phyloP scores from a whole-genome alignment of 64 coral and sea anemone genomes.

The Actinia equina region DNA sequence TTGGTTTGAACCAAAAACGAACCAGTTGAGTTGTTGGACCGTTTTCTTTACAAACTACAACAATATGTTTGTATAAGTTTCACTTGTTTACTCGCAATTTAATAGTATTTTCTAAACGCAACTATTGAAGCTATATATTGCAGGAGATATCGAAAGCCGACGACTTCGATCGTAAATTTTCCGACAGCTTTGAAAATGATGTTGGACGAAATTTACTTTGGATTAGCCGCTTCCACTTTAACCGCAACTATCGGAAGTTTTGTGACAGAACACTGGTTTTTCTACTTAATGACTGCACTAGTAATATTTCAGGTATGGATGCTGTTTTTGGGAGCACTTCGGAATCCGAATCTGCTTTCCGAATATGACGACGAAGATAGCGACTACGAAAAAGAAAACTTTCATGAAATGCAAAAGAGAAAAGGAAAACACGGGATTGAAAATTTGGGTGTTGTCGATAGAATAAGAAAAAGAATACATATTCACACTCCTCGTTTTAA shows the following conservation, averaged over 20 bases:
- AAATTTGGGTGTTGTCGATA: neutral
- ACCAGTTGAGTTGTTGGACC: neutral
- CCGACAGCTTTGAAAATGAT: neutral
- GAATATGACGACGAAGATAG: neutral
- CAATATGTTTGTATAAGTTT: neutral
- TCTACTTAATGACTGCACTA: neutral
- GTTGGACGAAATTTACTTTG: constrained; percentile 19
- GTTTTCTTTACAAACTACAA: neutral
- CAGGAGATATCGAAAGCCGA: neutral
- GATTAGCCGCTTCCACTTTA: neutral
- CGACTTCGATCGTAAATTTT: neutral
- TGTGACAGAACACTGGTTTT: neutral
- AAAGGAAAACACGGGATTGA: neutral
- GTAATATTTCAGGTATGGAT: neutral
- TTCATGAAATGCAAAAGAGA: neutral
- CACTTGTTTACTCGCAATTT: neutral
- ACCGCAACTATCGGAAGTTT: constrained; percentile 5
- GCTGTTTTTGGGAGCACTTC: neutral
- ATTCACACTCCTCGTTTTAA: neutral
- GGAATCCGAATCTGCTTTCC: constrained; percentile 10
- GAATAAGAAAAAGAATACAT: neutral
- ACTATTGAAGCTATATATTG: neutral
- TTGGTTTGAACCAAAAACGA: neutral
- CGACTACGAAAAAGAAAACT: neutral
- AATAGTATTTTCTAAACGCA: too few species aligned